phyloP scores from a whole-genome alignment of 2,888 invertebrate genomes.

The Abrostola triplasia region DNA sequence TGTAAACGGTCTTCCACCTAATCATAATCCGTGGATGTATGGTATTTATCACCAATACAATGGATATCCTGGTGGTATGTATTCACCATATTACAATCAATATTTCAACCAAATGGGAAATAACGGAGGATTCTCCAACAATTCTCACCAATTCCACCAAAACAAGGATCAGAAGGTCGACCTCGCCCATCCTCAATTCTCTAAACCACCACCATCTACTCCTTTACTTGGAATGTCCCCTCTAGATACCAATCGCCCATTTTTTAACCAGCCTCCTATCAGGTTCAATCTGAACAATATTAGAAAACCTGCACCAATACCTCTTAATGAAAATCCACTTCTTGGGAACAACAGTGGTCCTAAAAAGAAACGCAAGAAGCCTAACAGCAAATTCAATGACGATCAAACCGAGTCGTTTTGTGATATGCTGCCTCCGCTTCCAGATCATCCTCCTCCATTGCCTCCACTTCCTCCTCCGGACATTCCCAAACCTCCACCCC shows the following conservation, averaged over 20 bases:
- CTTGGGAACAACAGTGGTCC: slow-evolving; percentile 83
- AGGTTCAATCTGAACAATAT: slow-evolving; percentile 83
- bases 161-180: slow-evolving; percentile 71
- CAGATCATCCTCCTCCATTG: slow-evolving; percentile 86
- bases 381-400: slow-evolving; percentile 86
- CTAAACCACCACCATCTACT: slow-evolving; percentile 74
- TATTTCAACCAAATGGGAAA: slow-evolving; percentile 83
- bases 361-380: slow-evolving; percentile 93
- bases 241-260: slow-evolving; percentile 79
- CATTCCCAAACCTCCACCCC: slow-evolving; percentile 74
- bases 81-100: slow-evolving; percentile 85
- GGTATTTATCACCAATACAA: slow-evolving; percentile 79
- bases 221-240: slow-evolving; percentile 84
- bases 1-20: slow-evolving; percentile 80
- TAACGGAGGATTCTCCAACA: slow-evolving; percentile 68
- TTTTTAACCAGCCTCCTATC: slow-evolving; percentile 82
- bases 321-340: slow-evolving; percentile 80
- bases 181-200: slow-evolving; percentile 71
- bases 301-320: slow-evolving; percentile 78
- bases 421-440: slow-evolving; percentile 84
- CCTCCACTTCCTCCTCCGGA: slow-evolving; percentile 87
- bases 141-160: slow-evolving; percentile 74
- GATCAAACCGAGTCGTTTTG: slow-evolving; percentile 50
- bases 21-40: slow-evolving; percentile 83
- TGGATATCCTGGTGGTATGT: slow-evolving; percentile 80